Conservation (phyloP, 2,888 invertebrate genomes). For the Drosophila acutilabella region DNA sequence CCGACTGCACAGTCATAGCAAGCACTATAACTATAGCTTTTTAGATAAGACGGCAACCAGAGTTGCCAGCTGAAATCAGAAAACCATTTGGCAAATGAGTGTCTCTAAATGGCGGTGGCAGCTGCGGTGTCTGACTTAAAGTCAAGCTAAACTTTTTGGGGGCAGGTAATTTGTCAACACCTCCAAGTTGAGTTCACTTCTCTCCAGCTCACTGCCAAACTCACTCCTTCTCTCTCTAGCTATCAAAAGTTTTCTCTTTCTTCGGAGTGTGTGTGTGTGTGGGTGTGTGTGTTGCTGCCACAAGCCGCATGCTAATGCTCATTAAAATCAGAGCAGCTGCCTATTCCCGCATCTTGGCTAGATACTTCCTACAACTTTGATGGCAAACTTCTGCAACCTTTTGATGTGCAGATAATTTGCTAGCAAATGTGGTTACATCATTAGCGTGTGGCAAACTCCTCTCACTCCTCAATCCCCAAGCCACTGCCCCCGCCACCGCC, state of each 20-base stretch:
- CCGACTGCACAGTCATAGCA: constrained; percentile 36
- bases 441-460: constrained; percentile 60
- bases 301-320: constrained; percentile 70
- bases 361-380: constrained; percentile 23
- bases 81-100: constrained; percentile 69
- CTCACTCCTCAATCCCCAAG: no score
- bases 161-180: constrained; percentile 64
- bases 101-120: constrained; percentile 52
- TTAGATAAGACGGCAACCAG: constrained; percentile 3
- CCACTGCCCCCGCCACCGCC: neutral
- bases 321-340: constrained; percentile 67
- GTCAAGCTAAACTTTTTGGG: constrained; percentile 46
- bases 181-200: constrained; percentile 7
- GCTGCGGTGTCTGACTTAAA: constrained; percentile 48
- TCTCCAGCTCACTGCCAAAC: neutral
- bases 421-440: constrained; percentile 81
- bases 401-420: constrained; percentile 78
- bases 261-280: neutral
- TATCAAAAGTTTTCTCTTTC: constrained; percentile 18
- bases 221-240: neutral
- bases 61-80: constrained; percentile 56
- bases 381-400: constrained; percentile 41
- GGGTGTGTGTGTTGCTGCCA: constrained; percentile 18
- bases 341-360: neutral
- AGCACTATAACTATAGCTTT: constrained; percentile 3